Evolutionary conservation across 1,140 invertebrate species (phyloP).

Genomic region (Cyphomyrmex costatus): DNA sequence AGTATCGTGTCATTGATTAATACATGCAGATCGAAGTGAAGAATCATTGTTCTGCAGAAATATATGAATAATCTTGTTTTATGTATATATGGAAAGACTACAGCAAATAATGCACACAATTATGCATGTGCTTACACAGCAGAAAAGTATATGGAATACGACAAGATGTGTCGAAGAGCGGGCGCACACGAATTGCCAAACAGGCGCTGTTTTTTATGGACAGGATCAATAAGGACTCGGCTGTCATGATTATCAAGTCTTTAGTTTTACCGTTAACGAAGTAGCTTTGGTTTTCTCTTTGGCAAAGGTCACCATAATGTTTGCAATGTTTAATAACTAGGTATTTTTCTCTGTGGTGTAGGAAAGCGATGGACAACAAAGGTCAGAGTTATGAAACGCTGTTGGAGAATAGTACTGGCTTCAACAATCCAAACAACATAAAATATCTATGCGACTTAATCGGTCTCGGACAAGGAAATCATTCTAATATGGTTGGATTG

Average conservation of each 20-base stretch:
- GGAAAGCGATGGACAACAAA: conserved; percentile 93
- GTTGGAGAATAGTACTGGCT: conserved; percentile 94
- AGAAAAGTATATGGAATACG: conserved; percentile 43
- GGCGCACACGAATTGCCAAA: conserved; percentile 40
- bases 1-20: conserved; percentile 76
- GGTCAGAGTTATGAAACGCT: conserved; percentile 94
- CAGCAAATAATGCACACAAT: conserved; percentile 40
- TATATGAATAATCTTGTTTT: conserved; percentile 37
- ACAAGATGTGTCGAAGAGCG: conserved; percentile 60
- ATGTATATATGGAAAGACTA: conserved; percentile 28
- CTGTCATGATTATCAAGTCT: conserved; percentile 77
- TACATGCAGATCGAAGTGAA: conserved; percentile 74
- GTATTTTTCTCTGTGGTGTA: conserved; percentile 86
- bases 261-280: conserved; percentile 82
- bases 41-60: conserved; percentile 50
- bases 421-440: conserved; percentile 96
- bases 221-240: conserved; percentile 62
- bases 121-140: conserved; percentile 15
- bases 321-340: conserved; percentile 68
- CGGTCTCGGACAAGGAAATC: conserved; percentile 90
- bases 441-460: conserved; percentile 92
- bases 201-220: background rate
- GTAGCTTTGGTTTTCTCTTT: conserved; percentile 80
- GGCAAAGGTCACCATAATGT: conserved; percentile 65
- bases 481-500: conserved; percentile 92